A percentile compares a stretch with the other conserved stretches of the same genome.
phyloP scores from a whole-genome alignment of 1,140 invertebrate species.

The Ridgeia piscesae region DNA sequence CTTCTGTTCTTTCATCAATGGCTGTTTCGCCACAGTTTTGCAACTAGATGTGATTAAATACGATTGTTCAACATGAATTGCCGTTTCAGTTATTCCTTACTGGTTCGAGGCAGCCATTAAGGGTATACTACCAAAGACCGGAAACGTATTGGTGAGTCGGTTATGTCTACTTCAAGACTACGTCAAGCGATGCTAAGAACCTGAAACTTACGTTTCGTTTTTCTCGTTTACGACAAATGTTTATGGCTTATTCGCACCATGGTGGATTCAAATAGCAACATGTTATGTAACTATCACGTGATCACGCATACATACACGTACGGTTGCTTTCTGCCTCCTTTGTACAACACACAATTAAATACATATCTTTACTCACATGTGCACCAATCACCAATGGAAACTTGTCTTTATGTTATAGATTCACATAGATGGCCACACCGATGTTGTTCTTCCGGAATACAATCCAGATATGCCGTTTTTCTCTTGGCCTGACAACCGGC shows the following conservation, averaged over 20 bases:
- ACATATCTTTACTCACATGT: no score
- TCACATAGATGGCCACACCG: background rate
- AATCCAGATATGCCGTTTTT: background rate
- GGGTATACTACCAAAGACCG: background rate
- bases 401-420: background rate
- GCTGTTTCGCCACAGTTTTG: background rate
- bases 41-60: background rate
- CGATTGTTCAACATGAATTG: background rate
- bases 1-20: background rate
- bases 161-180: background rate
- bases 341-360: no score
- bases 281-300: no score
- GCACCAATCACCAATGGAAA: background rate
- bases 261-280: no score
- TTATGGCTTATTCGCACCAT: background rate
- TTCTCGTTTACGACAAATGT: background rate
- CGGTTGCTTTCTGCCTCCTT: background rate
- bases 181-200: background rate
- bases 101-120: background rate
- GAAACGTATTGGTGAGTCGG: background rate
- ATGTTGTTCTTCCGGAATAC: background rate
- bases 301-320: background rate
- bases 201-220: background rate
- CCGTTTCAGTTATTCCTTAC: background rate
- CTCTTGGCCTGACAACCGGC: background rate